Percentiles rank a stretch among this genome's conserved stretches.
phyloP scores from a whole-genome alignment of 2,797 vertebrate genomes.

The Alosa sapidissima region DNA sequence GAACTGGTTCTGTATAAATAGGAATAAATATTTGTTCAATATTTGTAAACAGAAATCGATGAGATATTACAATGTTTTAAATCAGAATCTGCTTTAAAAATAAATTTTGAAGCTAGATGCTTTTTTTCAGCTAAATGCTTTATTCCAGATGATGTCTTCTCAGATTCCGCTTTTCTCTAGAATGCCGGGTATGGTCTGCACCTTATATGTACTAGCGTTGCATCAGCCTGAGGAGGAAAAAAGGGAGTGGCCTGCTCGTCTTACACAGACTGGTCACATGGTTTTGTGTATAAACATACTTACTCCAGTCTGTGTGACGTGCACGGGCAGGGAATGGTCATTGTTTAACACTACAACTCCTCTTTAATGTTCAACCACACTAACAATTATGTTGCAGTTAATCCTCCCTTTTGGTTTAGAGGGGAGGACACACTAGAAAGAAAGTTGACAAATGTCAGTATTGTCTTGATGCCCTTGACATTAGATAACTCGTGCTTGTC shows the following conservation, averaged over 20 bases:
- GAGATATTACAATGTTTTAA: neutral
- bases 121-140: neutral
- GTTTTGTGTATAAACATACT: slow-evolving; percentile 50
- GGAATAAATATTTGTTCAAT: neutral
- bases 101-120: neutral
- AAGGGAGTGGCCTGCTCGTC: neutral
- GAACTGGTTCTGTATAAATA: too few relatives aligned
- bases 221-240: slow-evolving; percentile 61
- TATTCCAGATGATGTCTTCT: neutral
- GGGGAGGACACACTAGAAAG: neutral
- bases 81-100: neutral
- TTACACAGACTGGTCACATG: slow-evolving; percentile 26
- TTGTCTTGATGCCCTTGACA: slow-evolving; percentile 8
- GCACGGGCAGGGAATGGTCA: neutral
- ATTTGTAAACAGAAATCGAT: neutral
- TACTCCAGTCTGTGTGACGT: slow-evolving; percentile 12
- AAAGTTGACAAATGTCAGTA: neutral
- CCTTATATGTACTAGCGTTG: slow-evolving; percentile 68
- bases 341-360: neutral
- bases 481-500: neutral
- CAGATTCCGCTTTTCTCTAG: slow-evolving; percentile 43
- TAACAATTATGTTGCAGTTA: neutral
- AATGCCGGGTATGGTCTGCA: slow-evolving; percentile 50
- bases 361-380: neutral
- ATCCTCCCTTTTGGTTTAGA: neutral